Percentiles rank a stretch among this genome's conserved stretches.
Evolutionary conservation across 2,113 vertebrate species (phyloP).

Genomic region (Syngnathus floridae): DNA sequence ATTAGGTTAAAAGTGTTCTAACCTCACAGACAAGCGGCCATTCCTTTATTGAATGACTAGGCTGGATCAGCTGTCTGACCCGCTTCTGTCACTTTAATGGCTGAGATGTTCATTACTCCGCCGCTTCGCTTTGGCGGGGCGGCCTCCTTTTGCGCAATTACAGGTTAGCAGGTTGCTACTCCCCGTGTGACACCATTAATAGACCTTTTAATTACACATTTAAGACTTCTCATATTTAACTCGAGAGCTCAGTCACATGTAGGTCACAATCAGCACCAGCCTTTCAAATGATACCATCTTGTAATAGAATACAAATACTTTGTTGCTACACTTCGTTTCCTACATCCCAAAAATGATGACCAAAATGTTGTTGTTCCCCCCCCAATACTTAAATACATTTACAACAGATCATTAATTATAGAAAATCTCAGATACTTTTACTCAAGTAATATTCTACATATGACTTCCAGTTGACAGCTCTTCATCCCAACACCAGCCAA

Average conservation of each 20-base stretch:
- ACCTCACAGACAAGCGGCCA: slow-evolving; percentile 56
- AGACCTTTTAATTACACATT: slow-evolving; percentile 55
- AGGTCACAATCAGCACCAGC: neutral
- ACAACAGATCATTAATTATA: neutral
- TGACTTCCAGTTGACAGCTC: neutral
- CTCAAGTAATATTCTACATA: neutral
- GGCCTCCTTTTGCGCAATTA: slow-evolving; percentile 48
- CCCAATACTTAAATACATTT: neutral
- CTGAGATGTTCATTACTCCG: slow-evolving; percentile 63
- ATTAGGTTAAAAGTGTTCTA: slow-evolving; percentile 71
- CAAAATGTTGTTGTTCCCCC: neutral
- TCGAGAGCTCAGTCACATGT: slow-evolving; percentile 20
- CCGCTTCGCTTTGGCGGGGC: slow-evolving; percentile 36
- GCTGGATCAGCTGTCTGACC: slow-evolving; percentile 70
- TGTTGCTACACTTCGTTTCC: neutral
- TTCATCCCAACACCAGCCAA: neutral
- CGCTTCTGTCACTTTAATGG: slow-evolving; percentile 70
- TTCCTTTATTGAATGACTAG: slow-evolving; percentile 68
- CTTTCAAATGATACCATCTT: neutral
- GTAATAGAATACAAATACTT: neutral
- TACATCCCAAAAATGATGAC: neutral
- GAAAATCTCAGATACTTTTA: neutral
- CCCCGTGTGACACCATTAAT: slow-evolving; percentile 33
- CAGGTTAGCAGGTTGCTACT: slow-evolving; percentile 44
- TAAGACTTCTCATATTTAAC: slow-evolving; percentile 28